Base-by-base conservation (phyloP, 2,888 invertebrate species). In the Lasioglossum leucozonium region DNA sequence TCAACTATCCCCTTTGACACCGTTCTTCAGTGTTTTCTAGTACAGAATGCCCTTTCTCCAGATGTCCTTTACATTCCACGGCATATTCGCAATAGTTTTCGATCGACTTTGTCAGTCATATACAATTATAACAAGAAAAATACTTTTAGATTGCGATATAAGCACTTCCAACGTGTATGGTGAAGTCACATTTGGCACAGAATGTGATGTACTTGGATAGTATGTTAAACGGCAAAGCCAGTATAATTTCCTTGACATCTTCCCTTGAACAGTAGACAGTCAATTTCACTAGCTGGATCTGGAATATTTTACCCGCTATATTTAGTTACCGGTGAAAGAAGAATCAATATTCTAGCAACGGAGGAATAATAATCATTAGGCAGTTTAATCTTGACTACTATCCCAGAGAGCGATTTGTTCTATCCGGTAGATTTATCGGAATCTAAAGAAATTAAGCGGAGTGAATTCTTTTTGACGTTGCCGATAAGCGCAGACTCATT, bases 351-450 rank as follows among this genome's bases (percentile, higher is more conserved):
- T 13, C 22, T n/a, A 26, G 40, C 30, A 22, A 51, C 10, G 11
- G 30, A 40, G 18, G n/a, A 69, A 18, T 30, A 40, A 22, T 40
- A 77, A 51, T 62, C 30, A 74, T 51, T 55, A 40, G 51, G n/a
- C 18, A n/a, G 42, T n/a, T 77, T 30, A 30, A 30, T 77, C 44
- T 71, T 30, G 0, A 51, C 55, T 58, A 34, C 72, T 58, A 34
- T 58, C 16, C 42, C 30, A 22, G 42, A 30, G 71, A 71, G 55
- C 40, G 10, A 30, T n/a, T 51, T 8, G 40, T 18, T 55, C 26
- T 55, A 18, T 55, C 42, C 40, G 42, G 13, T 10, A 30, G 30
- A 58, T 58, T 72, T 77, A 72, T 72, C 72, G n/a, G 72, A 40
- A 65, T 65, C 62, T 62, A 72, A 72, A 62, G 44, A 34, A 62